Evolutionary conservation across 2,888 invertebrate genomes (phyloP).

Genomic region (Chymomyza fuscimana): DNA sequence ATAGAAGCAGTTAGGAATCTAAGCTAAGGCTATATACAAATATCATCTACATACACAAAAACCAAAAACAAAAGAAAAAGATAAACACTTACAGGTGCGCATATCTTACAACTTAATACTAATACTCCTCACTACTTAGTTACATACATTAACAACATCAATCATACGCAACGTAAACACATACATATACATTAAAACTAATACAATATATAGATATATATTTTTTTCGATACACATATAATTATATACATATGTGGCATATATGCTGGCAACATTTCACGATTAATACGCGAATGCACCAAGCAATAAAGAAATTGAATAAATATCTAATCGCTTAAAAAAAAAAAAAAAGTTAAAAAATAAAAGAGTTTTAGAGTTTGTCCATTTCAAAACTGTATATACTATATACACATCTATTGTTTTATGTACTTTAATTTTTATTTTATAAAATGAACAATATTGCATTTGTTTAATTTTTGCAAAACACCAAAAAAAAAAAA

Average conservation of each 20-base stretch:
- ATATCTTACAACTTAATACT: conserved; percentile 30
- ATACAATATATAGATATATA: conserved; percentile 31
- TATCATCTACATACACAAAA: neutral
- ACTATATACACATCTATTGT: conserved; percentile 30
- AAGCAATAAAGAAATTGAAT: conserved; percentile 30
- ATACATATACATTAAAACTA: neutral
- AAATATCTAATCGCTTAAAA: conserved; percentile 47
- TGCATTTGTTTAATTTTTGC: conserved; percentile 56
- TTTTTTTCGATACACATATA: conserved; percentile 1
- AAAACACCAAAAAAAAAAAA: conserved; percentile 45
- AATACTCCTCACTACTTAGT: conserved; percentile 23
- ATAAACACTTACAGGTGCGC: neutral
- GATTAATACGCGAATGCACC: conserved; percentile 30
- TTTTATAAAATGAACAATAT: conserved; percentile 34
- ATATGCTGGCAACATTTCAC: conserved; percentile 28
- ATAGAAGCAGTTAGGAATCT: neutral
- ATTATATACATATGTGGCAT: conserved; percentile 15
- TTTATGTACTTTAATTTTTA: conserved; percentile 36
- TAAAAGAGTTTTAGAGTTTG: conserved; percentile 22
- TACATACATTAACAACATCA: conserved; percentile 14
- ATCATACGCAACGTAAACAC: conserved; percentile 10
- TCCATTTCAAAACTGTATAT: conserved; percentile 52
- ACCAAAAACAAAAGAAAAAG: conserved; percentile 2
- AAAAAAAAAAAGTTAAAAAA: conserved; percentile 10
- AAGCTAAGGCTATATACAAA: neutral